A percentile compares a stretch with the other conserved stretches of the same genome.
phyloP scores from a whole-genome alignment of 2,888 invertebrate species.

The Stomorhina lunata region DNA sequence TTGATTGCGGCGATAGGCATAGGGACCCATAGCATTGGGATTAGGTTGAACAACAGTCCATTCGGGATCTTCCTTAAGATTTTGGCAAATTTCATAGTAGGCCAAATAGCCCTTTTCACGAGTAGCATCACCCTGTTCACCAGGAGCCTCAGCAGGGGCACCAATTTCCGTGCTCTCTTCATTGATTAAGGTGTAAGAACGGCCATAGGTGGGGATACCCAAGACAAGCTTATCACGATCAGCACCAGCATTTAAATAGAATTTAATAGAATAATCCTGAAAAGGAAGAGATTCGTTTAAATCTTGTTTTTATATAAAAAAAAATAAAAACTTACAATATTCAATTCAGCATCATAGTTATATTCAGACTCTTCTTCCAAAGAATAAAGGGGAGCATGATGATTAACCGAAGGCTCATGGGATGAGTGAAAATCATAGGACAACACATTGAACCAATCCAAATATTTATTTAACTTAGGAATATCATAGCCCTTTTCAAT shows the following conservation, averaged over 20 bases:
- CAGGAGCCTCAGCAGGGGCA: constrained; percentile 93
- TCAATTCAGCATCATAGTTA: constrained; percentile 92
- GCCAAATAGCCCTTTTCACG: constrained; percentile 95
- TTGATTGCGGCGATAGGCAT: constrained; percentile 91
- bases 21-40: constrained; percentile 92
- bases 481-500: constrained; percentile 96
- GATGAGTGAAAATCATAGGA: constrained; percentile 96
- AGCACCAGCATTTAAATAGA: constrained; percentile 89
- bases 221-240: constrained; percentile 89
- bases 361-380: constrained; percentile 90
- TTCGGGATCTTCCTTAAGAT: constrained; percentile 84
- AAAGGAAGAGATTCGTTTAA: constrained; percentile 4
- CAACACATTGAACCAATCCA: constrained; percentile 95
- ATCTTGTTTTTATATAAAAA: neutral
- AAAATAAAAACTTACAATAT: constrained; percentile 86
- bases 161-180: constrained; percentile 92
- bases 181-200: constrained; percentile 93
- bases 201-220: constrained; percentile 94
- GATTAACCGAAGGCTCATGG: constrained; percentile 93
- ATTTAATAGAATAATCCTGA: constrained; percentile 91
- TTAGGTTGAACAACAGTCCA: constrained; percentile 93
- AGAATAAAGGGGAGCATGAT: constrained; percentile 92
- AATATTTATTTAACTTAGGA: constrained; percentile 90
- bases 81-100: constrained; percentile 96
- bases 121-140: constrained; percentile 94